Evolutionary conservation across 2,797 vertebrate genomes (phyloP), one percentile per base, ranked within the genome.

Genomic region (Adrianichthys oophorus): DNA sequence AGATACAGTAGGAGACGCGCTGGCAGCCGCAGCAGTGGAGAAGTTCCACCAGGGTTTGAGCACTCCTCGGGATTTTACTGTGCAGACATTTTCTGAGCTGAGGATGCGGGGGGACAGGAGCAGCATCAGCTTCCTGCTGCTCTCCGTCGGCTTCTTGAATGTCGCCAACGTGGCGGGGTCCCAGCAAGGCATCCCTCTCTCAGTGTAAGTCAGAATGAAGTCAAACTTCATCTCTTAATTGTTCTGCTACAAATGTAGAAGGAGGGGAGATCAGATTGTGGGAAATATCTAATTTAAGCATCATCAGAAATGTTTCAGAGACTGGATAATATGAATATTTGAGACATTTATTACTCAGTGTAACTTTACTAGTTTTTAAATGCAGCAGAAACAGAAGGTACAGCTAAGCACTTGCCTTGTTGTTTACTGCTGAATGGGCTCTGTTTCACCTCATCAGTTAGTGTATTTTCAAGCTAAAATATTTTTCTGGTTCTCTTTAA

Each of bases 161-260:
- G 84, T 92, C 83, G 80, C 89, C 87, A 90, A 89, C 76, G 92
- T 87, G 85, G 86, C 88, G 82, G 94, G 90, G 79, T 94, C 95
- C 77, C 95, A 96, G 90, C 95, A 94, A 91, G 96, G 95, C 85
- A 98, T 98, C 80, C 97, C 97, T 75, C 91, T 96, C 74, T 96
- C 96, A 54, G 96, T 98, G 97, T 98, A 93, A 98, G 97, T 98
- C 85, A 76, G 48, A 56, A 51, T 48, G 32, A 43, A 21, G 60
- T 59, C 21, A 43, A 80, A 82, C 72, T 85, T 76, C 66, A 32
- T 45, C 63, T 29, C 24, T 37, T 14, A 1, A 41, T 15, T 43
- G 14, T 7, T 54, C 17, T 14, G 10, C 17, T 51, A 14, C 6
- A 4, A 24, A 16, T 15, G 18, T 43, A 7, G 10, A 43, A 23